A percentile compares a stretch with the other conserved stretches of the same genome.
phyloP scores from a whole-genome alignment of 2,113 vertebrate species.

The Tenebrosternarchus preto region DNA sequence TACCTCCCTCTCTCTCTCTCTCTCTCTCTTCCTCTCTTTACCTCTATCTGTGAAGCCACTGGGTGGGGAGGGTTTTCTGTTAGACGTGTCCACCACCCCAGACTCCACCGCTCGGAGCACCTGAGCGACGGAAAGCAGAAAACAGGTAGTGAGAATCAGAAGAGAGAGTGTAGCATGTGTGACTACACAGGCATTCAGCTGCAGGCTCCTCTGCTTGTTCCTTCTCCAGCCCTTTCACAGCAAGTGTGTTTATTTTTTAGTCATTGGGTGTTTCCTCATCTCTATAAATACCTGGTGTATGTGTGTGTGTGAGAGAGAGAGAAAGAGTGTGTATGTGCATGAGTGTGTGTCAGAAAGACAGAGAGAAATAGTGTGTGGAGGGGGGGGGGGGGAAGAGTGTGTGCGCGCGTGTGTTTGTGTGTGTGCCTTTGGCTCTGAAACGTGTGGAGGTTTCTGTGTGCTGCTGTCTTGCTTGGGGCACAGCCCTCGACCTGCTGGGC shows the following conservation, averaged over 20 bases:
- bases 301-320: slow-evolving; percentile 3
- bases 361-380: neutral
- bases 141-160: slow-evolving; percentile 60
- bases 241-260: slow-evolving; percentile 49
- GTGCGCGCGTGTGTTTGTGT: slow-evolving; percentile 31
- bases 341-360: neutral
- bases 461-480: slow-evolving; percentile 36
- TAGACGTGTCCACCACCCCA: slow-evolving; percentile 44
- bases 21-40: slow-evolving; percentile 12
- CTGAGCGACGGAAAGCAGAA: slow-evolving; percentile 51
- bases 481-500: slow-evolving; percentile 47
- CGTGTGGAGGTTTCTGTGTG: slow-evolving; percentile 38
- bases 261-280: slow-evolving; percentile 53
- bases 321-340: neutral
- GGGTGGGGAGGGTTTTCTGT: slow-evolving; percentile 46
- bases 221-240: slow-evolving; percentile 36
- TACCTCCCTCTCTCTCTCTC: neutral
- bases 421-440: slow-evolving; percentile 45
- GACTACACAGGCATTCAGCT: slow-evolving; percentile 31
- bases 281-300: slow-evolving; percentile 53
- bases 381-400: neutral
- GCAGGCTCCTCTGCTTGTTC: slow-evolving; percentile 46
- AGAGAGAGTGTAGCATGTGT: slow-evolving; percentile 48
- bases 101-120: slow-evolving; percentile 37
- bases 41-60: slow-evolving; percentile 11